Base-by-base conservation (phyloP, 2,113 vertebrate genomes). In the Larimichthys crocea region DNA sequence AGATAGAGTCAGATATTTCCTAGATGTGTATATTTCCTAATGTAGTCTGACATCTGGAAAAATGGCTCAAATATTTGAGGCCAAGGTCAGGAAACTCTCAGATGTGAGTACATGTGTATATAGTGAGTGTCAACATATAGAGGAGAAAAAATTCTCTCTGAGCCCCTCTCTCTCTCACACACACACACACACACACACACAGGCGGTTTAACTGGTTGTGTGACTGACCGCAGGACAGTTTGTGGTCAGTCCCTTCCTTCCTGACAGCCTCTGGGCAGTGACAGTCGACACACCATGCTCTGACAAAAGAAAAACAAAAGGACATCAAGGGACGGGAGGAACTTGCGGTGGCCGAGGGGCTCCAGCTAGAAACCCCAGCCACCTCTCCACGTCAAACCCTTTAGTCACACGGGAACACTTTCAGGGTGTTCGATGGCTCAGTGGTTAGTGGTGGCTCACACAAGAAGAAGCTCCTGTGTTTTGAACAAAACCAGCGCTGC, bases 211-310 rank as follows among this genome's bases (percentile, higher is more conserved):
- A 10, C 69, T 74, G 63, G 62, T 62, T 82, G 57, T 85, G 55
- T 70, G 57, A 76, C 16, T n/a, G 24, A 84, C 76, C 49, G 4
- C 72, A 62, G 69, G 63, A 56, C 57, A 71, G 53, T 72, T 76
- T 68, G 86, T 70, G 91, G 90, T 77, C 69, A 35, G 71, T 62
- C 29, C 57, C 83, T 89, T 91, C 87, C 90, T 91, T 85, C 88
- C 88, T 83, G 74, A 71, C 77, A 67, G 72, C 67, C 65, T 83
- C 29, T 42, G 79, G 84, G 67, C 80, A 52, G 66, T 19, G 64
- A 76, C 79, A 20, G 67, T 59, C 26, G 19, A 49, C 70, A 75
- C 62, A 40, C 59, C 65, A 50, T 1, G 68, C 55, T 86, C 74
- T 62, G 67, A 77, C 71, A 9, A 46, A 68, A 83, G 76, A 62